These are phyloP conservation scores for Drosophila picticornis DNA, from an alignment of 2,888 invertebrate genomes.

Conservation along the genomic window DNA sequence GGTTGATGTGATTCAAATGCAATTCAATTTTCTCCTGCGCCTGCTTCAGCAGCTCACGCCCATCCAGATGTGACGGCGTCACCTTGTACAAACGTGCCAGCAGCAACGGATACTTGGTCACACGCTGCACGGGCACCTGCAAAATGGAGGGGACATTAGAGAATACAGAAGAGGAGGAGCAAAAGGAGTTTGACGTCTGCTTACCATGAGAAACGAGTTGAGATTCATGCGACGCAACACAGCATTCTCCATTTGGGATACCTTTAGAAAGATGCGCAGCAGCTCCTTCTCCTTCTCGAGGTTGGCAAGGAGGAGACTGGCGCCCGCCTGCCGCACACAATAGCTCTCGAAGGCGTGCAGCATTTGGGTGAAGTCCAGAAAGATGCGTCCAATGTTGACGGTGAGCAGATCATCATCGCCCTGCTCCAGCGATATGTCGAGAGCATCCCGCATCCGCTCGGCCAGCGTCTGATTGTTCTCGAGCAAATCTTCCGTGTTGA, in stretches of 20 bases:
- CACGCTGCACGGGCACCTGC: slow-evolving; percentile 97
- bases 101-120: slow-evolving; percentile 97
- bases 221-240: slow-evolving; percentile 97
- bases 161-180: neutral
- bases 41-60: slow-evolving; percentile 92
- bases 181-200: slow-evolving; percentile 49
- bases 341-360: slow-evolving; percentile 97
- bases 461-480: slow-evolving; percentile 94
- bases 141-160: neutral
- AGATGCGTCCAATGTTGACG: slow-evolving; percentile 95
- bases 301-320: slow-evolving; percentile 94
- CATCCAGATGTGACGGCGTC: slow-evolving; percentile 93
- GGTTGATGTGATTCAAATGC: slow-evolving; percentile 97
- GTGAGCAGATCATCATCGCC: slow-evolving; percentile 93
- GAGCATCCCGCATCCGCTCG: slow-evolving; percentile 93
- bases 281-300: slow-evolving; percentile 98
- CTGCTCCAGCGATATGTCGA: slow-evolving; percentile 93
- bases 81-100: slow-evolving; percentile 95
- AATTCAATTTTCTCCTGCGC: slow-evolving; percentile 97
- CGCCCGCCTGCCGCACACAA: slow-evolving; percentile 96
- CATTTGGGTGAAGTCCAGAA: slow-evolving; percentile 96
- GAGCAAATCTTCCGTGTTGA: slow-evolving; percentile 96
- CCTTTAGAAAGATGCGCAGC: slow-evolving; percentile 95
- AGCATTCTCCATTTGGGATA: slow-evolving; percentile 98
- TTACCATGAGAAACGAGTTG: slow-evolving; percentile 98